phyloP scores from a whole-genome alignment of 2,888 invertebrate genomes.

The Drosophila picticornis region DNA sequence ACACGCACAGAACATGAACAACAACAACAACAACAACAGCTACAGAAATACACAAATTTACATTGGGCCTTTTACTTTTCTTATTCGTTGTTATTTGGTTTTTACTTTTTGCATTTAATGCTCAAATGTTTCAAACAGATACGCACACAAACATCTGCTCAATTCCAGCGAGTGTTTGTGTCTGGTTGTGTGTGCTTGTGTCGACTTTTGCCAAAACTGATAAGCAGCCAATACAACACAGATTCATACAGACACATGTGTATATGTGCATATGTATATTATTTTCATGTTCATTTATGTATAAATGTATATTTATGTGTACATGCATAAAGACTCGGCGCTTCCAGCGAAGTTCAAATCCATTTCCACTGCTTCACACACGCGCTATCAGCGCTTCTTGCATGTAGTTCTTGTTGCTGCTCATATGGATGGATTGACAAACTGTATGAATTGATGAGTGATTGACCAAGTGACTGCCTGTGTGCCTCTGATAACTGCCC shows the following conservation, averaged over 20 bases:
- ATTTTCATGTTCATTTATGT: not conserved
- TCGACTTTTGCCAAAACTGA: constrained; percentile 61
- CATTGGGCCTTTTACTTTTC: constrained; percentile 41
- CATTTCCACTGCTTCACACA: constrained; percentile 67
- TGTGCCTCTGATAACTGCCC: constrained; percentile 47
- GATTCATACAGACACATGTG: constrained; percentile 26
- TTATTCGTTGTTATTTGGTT: constrained; percentile 34
- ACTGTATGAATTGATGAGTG: constrained; percentile 26
- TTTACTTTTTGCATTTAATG: constrained; percentile 49
- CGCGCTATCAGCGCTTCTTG: constrained; percentile 66
- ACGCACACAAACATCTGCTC: constrained; percentile 48
- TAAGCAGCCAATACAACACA: constrained; percentile 49
- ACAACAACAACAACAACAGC: not conserved
- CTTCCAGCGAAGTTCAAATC: constrained; percentile 77
- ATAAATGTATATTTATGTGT: constrained; percentile 7
- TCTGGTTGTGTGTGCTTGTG: constrained; percentile 14
- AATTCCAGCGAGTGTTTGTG: constrained; percentile 15
- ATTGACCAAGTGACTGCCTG: constrained; percentile 47
- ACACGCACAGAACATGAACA: constrained; percentile 9
- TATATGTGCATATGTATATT: constrained; percentile 6
- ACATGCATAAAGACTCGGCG: constrained; percentile 7
- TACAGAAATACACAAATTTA: constrained; percentile 15
- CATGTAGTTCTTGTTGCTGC: constrained; percentile 71
- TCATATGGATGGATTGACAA: constrained; percentile 32
- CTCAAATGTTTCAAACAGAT: constrained; percentile 47